These are phyloP conservation scores for Turnix velox DNA, from an alignment of 2,113 vertebrate genomes.

Conservation along the genomic window DNA sequence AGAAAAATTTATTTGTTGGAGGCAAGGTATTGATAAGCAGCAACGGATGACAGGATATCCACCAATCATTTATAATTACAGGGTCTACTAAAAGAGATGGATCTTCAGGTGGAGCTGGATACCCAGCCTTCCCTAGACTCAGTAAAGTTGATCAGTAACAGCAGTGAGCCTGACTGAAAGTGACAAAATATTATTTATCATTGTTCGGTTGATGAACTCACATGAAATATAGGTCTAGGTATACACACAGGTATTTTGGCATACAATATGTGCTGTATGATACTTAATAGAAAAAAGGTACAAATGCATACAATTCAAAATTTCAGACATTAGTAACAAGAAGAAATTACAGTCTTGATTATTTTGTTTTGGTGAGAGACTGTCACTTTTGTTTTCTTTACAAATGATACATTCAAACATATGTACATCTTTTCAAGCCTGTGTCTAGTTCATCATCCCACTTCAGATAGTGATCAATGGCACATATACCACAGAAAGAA, in stretches of 20 bases:
- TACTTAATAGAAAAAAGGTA: neutral
- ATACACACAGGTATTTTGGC: neutral
- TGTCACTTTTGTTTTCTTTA: neutral
- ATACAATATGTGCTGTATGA: fast-evolving
- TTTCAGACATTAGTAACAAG: neutral
- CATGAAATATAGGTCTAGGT: neutral
- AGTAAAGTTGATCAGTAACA: neutral
- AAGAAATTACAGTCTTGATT: neutral
- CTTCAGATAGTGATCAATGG: neutral
- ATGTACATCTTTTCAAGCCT: neutral
- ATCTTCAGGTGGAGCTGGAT: neutral
- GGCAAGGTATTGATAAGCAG: neutral
- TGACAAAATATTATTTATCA: neutral
- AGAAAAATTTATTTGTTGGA: neutral
- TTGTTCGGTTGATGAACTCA: neutral
- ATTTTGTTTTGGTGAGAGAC: neutral
- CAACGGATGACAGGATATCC: neutral
- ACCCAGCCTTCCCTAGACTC: neutral
- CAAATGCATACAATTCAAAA: neutral
- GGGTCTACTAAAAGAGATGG: neutral
- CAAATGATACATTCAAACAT: neutral
- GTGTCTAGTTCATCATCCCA: neutral
- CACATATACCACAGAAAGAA: neutral
- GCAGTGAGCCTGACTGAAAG: neutral
- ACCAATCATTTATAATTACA: neutral